Percentiles rank a stretch among this genome's conserved stretches.
Evolutionary conservation across 2,113 vertebrate species (phyloP).

Genomic region (Varanus salvator): DNA sequence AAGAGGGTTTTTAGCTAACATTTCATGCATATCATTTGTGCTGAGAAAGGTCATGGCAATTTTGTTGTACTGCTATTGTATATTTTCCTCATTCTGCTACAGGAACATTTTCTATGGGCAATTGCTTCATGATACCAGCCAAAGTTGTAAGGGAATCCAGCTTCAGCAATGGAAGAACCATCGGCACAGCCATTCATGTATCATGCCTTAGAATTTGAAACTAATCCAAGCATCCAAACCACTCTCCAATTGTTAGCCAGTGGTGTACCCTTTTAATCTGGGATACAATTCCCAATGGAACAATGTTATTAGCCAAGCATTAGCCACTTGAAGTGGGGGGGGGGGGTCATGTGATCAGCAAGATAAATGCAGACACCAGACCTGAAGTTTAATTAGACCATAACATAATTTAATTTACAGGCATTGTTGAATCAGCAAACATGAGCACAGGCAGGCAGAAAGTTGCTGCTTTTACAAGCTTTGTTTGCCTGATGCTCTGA

Average conservation of each 20-base stretch:
- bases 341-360: not conserved
- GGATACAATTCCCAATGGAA: not conserved
- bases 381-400: not conserved
- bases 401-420: not conserved
- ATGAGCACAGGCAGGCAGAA: not conserved
- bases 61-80: not conserved
- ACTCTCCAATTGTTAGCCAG: not conserved
- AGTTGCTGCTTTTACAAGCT: too few relatives aligned
- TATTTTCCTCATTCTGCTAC: not conserved
- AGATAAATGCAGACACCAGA: not conserved
- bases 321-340: too few relatives aligned
- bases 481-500: too few relatives aligned
- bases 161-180: not conserved
- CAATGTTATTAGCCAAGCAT: not conserved
- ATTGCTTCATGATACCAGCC: not conserved
- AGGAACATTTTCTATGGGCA: constrained; percentile 1
- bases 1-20: constrained; percentile 2
- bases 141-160: not conserved
- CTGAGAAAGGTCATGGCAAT: not conserved
- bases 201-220: not conserved
- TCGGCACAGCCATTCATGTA: not conserved
- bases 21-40: not conserved
- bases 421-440: not conserved
- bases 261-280: not conserved
- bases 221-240: not conserved